Base-by-base conservation (phyloP, 2,888 invertebrate genomes). In the Philereme transversata region DNA sequence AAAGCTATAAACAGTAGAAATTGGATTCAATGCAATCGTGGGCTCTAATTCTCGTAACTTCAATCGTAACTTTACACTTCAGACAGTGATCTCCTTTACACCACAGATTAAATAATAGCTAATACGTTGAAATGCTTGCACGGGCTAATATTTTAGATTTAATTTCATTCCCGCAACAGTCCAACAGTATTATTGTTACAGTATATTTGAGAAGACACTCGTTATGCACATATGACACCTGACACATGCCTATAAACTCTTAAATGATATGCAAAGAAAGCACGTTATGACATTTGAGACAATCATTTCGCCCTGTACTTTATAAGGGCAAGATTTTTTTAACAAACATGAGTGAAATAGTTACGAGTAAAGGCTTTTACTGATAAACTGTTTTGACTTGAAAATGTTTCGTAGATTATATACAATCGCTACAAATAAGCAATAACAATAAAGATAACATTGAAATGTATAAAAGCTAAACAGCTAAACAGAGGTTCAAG, bases 111-210 rank as follows among this genome's bases (percentile, higher is more conserved):
- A 43, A 57, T 38, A 50, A 45, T 41, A 50, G 34, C 35, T 50
- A 50, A 44, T 49, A 45, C 56, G 40, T 43, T 40, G 9, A 22
- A 44, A 51, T 51, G 55, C 52, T 57, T 57, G 57, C 55, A 34
- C 54, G 49, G 51, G 48, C 41, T 68, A 57, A 64, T 64, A 50
- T 57, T 33, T 43, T 44, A 56, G 61, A 68, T 70, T 58, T 46
- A 54, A 62, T 70, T 70, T 57, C 70, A 55, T 68, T 67, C 69
- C 62, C 49, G 62, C 50, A 61, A 68, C 63, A 52, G 60, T 60
- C 64, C 55, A n/a, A n/a, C n/a, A n/a, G n/a, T n/a, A n/a, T n/a
- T n/a, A n/a, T n/a, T n/a, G n/a, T n/a, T n/a, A n/a, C n/a, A n/a
- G n/a, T n/a, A 55, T 53, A 62, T 60, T 53, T 51, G 53, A 69